These are phyloP conservation scores for Barbus barbus DNA, from an alignment of 2,113 vertebrate genomes.

Conservation along the genomic window DNA sequence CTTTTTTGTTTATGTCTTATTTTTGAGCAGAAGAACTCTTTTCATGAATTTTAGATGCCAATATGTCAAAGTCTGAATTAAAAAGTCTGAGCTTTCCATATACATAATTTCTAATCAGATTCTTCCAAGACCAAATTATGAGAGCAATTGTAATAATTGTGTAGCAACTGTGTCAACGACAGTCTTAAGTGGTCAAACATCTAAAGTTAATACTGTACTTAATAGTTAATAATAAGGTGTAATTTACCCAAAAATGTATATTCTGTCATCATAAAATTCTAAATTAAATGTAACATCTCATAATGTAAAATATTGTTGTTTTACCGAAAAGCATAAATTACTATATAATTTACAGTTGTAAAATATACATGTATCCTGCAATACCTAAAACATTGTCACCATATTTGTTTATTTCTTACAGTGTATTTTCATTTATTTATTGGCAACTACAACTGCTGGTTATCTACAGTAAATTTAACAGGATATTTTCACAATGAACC, in stretches of 20 bases:
- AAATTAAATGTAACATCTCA: too few species aligned
- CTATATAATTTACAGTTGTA: neutral
- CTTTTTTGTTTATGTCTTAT: neutral
- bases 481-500: neutral
- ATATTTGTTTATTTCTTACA: neutral
- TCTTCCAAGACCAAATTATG: neutral
- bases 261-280: neutral
- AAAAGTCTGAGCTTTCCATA: neutral
- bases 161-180: neutral
- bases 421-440: neutral
- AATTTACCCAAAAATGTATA: neutral
- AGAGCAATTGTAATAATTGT: neutral
- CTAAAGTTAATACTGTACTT: neutral
- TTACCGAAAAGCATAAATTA: neutral
- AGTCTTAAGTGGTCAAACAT: neutral
- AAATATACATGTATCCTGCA: neutral
- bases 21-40: neutral
- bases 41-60: neutral
- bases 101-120: neutral
- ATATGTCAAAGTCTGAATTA: neutral
- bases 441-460: neutral
- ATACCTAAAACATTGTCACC: neutral
- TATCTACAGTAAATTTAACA: neutral
- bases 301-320: too few species aligned
- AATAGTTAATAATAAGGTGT: neutral